Evolutionary conservation across 2,797 vertebrate genomes (phyloP).

Genomic region (Zenarchopterus dispar): DNA sequence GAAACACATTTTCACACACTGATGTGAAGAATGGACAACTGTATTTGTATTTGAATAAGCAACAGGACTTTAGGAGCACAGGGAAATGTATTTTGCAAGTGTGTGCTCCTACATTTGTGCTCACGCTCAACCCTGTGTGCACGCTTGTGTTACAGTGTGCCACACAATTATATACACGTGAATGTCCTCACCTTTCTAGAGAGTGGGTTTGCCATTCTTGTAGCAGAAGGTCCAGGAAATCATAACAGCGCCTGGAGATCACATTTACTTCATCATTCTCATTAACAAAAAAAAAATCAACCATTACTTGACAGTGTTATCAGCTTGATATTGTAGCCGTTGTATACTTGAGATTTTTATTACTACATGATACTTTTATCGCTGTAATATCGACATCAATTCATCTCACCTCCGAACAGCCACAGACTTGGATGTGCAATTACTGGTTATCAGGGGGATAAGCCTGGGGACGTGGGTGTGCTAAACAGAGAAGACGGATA

Average conservation of each 20-base stretch:
- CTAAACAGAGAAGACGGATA: constrained; percentile 69
- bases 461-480: constrained; percentile 96
- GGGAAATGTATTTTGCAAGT: too few relatives aligned
- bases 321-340: too few relatives aligned
- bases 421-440: constrained; percentile 97
- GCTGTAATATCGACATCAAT: background rate
- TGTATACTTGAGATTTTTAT: too few relatives aligned
- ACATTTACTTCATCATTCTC: constrained; percentile 18
- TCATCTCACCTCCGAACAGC: constrained; percentile 91
- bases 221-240: constrained; percentile 93
- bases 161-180: too few relatives aligned
- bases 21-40: background rate
- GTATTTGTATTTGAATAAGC: background rate
- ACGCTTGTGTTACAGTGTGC: too few relatives aligned
- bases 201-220: constrained; percentile 99
- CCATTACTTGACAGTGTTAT: background rate
- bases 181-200: constrained; percentile 88
- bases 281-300: background rate
- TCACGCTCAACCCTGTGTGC: too few relatives aligned
- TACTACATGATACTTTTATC: too few relatives aligned
- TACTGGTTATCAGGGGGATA: constrained; percentile 96
- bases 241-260: constrained; percentile 90
- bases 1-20: background rate
- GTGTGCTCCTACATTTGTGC: too few relatives aligned
- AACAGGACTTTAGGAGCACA: too few relatives aligned